A percentile compares a stretch with the other conserved stretches of the same genome.
phyloP scores from a whole-genome alignment of 2,797 vertebrate genomes.

The Danionella dracula region DNA sequence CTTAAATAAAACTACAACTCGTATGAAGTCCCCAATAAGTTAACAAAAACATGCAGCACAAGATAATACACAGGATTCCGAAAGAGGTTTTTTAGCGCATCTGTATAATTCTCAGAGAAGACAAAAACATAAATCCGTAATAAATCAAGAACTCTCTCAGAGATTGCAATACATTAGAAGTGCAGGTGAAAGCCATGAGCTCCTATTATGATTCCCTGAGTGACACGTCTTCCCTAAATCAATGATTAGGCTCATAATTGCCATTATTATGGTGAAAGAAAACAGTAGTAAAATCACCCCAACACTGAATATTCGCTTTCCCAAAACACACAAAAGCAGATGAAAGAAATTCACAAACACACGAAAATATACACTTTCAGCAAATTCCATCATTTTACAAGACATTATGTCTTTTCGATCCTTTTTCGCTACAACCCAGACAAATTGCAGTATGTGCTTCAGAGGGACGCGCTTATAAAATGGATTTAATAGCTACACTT shows the following conservation, averaged over 20 bases:
- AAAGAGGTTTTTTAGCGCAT: too few species aligned
- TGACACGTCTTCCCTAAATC: slow-evolving; percentile 33
- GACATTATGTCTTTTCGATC: slow-evolving; percentile 40
- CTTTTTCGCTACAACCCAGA: slow-evolving; percentile 29
- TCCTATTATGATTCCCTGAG: neutral
- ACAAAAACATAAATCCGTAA: neutral
- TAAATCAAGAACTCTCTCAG: neutral
- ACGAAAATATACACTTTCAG: slow-evolving; percentile 35
- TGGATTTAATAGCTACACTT: slow-evolving; percentile 64
- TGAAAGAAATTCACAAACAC: slow-evolving; percentile 30
- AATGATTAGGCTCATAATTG: slow-evolving; percentile 44
- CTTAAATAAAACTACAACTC: too few species aligned
- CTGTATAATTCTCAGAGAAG: neutral
- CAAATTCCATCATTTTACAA: slow-evolving; percentile 50
- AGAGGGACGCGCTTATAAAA: slow-evolving; percentile 57
- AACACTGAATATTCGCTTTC: slow-evolving; percentile 37
- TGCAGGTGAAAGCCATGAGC: neutral
- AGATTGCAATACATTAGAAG: neutral
- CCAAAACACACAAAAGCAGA: slow-evolving; percentile 28
- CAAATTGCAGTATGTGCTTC: slow-evolving; percentile 47
- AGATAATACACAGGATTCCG: too few species aligned
- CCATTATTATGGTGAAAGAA: slow-evolving; percentile 35
- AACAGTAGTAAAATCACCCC: slow-evolving; percentile 25
- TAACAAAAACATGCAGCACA: too few species aligned
- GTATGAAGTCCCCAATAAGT: too few species aligned